Conservation (phyloP, 2,888 invertebrate species). For the Trichogramma evanescens region DNA sequence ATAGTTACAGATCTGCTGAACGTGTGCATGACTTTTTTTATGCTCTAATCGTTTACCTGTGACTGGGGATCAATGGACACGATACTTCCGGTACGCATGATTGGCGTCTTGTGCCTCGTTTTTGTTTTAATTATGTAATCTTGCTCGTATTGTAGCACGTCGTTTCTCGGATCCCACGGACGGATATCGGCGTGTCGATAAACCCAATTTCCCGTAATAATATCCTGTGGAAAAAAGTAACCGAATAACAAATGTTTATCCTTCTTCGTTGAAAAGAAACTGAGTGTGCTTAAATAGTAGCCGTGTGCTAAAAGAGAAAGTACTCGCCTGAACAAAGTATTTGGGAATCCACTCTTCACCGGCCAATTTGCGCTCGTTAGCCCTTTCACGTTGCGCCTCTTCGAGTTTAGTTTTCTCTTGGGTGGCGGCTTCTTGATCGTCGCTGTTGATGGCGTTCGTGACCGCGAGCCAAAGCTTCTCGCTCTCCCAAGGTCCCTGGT, state of each 20-base stretch:
- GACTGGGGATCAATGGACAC: constrained; percentile 58
- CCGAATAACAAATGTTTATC: neutral
- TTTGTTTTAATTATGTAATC: constrained; percentile 73
- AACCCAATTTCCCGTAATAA: constrained; percentile 58
- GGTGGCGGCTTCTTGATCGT: constrained; percentile 80
- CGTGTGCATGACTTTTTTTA: neutral
- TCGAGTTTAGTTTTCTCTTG: constrained; percentile 86
- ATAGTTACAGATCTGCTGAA: neutral
- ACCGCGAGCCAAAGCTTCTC: constrained; percentile 83
- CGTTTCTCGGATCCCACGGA: constrained; percentile 84
- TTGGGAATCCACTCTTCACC: constrained; percentile 66
- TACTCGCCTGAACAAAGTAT: constrained; percentile 60
- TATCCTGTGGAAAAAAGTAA: constrained; percentile 36
- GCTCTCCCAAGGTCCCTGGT: constrained; percentile 76
- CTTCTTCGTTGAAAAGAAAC: neutral
- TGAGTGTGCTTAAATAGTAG: neutral
- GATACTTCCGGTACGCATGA: constrained; percentile 65
- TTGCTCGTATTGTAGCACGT: constrained; percentile 79
- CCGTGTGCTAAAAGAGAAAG: neutral
- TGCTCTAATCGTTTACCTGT: constrained; percentile 35
- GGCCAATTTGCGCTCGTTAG: constrained; percentile 61
- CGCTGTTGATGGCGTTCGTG: constrained; percentile 72
- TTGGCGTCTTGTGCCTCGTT: constrained; percentile 67
- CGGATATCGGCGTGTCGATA: constrained; percentile 74
- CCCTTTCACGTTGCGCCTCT: constrained; percentile 72